These are phyloP conservation scores for Meriones unguiculatus DNA, from an alignment of 2,113 vertebrate species.

Conservation along the genomic window DNA sequence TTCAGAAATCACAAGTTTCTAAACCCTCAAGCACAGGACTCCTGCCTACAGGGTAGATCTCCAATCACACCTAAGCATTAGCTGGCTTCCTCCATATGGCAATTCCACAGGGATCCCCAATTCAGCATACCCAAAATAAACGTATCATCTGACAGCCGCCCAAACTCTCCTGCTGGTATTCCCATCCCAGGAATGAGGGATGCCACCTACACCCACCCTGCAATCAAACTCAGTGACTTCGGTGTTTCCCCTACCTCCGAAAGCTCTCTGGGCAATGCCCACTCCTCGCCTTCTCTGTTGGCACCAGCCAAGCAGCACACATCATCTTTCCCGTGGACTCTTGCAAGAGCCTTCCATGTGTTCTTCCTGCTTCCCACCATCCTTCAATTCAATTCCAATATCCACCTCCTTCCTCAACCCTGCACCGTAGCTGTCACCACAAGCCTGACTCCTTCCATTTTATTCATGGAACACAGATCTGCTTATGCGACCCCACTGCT, in stretches of 20 bases:
- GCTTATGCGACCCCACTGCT: background rate
- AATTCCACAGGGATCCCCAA: background rate
- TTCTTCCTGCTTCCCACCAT: background rate
- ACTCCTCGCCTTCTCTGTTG: background rate
- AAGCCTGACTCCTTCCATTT: background rate
- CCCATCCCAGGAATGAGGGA: background rate
- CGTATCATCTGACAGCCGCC: background rate
- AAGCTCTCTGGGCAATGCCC: background rate
- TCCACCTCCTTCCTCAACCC: background rate
- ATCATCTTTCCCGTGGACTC: background rate
- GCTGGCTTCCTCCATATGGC: background rate
- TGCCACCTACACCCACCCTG: background rate
- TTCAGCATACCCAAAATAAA: conserved; percentile 23
- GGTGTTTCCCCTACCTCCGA: background rate
- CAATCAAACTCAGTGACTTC: background rate
- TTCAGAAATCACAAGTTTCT: background rate
- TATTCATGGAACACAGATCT: background rate
- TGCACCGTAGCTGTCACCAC: background rate
- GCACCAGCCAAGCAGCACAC: background rate
- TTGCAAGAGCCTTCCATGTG: background rate
- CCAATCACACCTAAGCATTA: background rate
- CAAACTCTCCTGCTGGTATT: background rate
- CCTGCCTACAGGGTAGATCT: background rate
- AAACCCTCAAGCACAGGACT: background rate
- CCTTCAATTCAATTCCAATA: background rate